Percentiles rank a stretch among this genome's conserved stretches.
Conservation (phyloP, 2,113 vertebrate species). For the Charadrius vociferus region DNA sequence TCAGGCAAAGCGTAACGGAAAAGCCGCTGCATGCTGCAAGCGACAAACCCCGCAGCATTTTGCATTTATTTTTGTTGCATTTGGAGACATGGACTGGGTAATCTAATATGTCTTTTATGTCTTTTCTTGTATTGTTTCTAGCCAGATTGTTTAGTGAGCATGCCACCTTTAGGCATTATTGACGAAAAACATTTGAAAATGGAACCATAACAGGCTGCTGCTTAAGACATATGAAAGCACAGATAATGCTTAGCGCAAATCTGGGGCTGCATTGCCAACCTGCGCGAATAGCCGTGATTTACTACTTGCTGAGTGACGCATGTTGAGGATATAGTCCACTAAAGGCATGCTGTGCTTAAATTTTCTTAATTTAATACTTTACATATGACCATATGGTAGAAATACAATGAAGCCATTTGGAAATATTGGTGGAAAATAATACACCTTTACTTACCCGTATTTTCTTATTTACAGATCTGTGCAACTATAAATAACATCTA, state of each 20-base stretch:
- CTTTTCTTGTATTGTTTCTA: conserved; percentile 30
- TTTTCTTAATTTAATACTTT: neutral
- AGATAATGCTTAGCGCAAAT: neutral
- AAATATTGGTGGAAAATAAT: neutral
- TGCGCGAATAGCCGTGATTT: neutral
- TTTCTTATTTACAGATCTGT: neutral
- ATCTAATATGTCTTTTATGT: conserved; percentile 8
- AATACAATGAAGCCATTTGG: neutral
- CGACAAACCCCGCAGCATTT: neutral
- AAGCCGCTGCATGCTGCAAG: neutral
- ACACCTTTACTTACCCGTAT: neutral
- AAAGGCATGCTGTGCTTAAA: neutral
- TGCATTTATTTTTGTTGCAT: neutral
- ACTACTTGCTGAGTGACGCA: neutral
- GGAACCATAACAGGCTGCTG: neutral
- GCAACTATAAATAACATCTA: neutral
- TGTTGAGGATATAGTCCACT: neutral
- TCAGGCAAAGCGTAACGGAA: neutral
- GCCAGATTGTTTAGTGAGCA: neutral
- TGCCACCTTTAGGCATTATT: conserved; percentile 38
- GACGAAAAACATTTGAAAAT: conserved; percentile 6
- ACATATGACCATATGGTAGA: neutral
- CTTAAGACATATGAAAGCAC: neutral
- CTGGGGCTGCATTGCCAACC: neutral
- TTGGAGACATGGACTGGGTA: neutral